Evolutionary conservation across 2,797 vertebrate species (phyloP), one percentile per base, ranked within the genome.

Genomic region (Morelia viridis): DNA sequence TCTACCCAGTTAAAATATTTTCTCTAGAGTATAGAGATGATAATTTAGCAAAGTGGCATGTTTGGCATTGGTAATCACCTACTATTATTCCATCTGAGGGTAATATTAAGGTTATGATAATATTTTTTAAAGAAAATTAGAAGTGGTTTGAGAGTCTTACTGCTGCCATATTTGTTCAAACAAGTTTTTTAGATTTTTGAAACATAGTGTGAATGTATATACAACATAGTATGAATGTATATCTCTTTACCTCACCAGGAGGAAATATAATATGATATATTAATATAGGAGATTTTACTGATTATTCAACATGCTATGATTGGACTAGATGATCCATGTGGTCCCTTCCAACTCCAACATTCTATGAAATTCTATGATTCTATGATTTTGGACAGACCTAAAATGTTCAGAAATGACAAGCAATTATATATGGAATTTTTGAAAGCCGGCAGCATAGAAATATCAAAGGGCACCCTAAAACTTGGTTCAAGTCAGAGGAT

Each of bases 1-100:
- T 93, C 58, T 87, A 56, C 24, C 22, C 93, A 28, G 46, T 58
- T 58, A 53, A 94, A 87, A 58, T 91, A 90, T 8, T 57, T 89
- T 62, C 3, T 91, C 88, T 91, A 61, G 91, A 56, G 28, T 87
- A 28, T 58, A 85, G 83, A 57, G 83, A 89, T 93, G 64, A 84
- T 62, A 62, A 89, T 91, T 61, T 86, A 57, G 65, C 46, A 90
- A 91, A 83, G 24, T 28, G 0, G n/a, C 71, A 91, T 90, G 93
- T 93, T 56, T 53, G 31, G 1, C 92, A 87, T 92, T n/a, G 57
- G 7, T 56, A 93, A 88, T 84, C 41, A 89, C 65, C 46, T 89
- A 4, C 41, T 87, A 28, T 92, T 62, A 60, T 92, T 93, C 57
- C 13, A 53, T 88, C 11, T 83, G 76, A 90, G 46, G 89, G 90